Percentiles rank a stretch among this genome's conserved stretches.
These are phyloP conservation scores for Pterostichus niger DNA, from an alignment of 2,888 invertebrate species.

Conservation along the genomic window DNA sequence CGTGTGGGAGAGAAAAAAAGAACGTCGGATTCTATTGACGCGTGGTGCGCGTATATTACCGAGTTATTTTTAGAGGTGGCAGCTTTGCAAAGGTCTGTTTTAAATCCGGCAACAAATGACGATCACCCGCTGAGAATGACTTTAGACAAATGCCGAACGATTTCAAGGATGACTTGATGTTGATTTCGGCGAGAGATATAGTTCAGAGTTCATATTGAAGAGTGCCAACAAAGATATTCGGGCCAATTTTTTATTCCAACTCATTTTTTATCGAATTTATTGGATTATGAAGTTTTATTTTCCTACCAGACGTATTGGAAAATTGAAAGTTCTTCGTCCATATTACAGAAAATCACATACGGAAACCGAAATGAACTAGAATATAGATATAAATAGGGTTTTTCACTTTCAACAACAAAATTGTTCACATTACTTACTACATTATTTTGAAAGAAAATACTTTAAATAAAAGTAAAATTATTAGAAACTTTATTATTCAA, in stretches of 20 bases:
- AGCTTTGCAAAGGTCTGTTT: slow-evolving; percentile 55
- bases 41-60: not conserved
- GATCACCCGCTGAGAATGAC: slow-evolving; percentile 58
- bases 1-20: slow-evolving; percentile 1
- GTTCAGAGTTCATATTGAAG: slow-evolving; percentile 36
- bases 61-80: slow-evolving; percentile 48
- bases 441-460: no score
- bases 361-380: no score
- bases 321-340: no score
- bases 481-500: no score
- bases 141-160: slow-evolving; percentile 52
- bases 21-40: slow-evolving; percentile 21
- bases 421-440: no score
- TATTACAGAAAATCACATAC: no score
- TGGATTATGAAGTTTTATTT: slow-evolving; percentile 5
- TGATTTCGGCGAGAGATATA: slow-evolving; percentile 18
- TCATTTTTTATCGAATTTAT: not conserved
- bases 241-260: not conserved
- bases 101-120: slow-evolving; percentile 62
- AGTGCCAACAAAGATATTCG: not conserved
- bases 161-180: slow-evolving; percentile 55
- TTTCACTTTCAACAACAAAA: no score
- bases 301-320: no score
- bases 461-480: no score
- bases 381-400: no score